Base-by-base conservation (phyloP, 1,140 invertebrate genomes). In the Hycleus phaleratus region DNA sequence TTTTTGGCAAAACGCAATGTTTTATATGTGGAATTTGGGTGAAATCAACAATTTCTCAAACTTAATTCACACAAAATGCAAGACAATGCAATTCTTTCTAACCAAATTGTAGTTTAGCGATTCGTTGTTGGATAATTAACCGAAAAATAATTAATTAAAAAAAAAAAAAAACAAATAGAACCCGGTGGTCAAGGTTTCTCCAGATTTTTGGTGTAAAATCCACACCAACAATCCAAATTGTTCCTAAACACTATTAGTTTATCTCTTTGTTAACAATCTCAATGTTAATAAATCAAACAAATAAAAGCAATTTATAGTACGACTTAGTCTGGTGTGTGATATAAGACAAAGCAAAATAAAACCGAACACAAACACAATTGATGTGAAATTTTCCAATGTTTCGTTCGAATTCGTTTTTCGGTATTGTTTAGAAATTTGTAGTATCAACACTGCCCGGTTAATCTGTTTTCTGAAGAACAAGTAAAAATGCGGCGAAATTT, bases 1-100 rank as follows among this genome's bases (percentile, higher is more conserved):
- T 68, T 71, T 71, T 71, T 71, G 67, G 68, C 66, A 71, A 71
- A 69, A 69, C 69, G 69, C 65, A 63, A 64, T 68, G 60, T 68
- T 70, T 56, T 32, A 32, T 59, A 65, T 63, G 60, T 65, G 70
- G 68, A 71, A 69, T 71, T 71, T 71, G 69, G 68, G 68, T 71
- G 68, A 71, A 69, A 66, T 68, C 62, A 70, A 32, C 32, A 32
- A 32, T 7, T 32, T 32, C 32, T 32, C 32, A 32, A 32, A 18
- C 18, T 18, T 39, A 56, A n/a, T 12, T 49, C 54, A 46, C 48
- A 47, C 49, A 53, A 46, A 61, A 68, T 66, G 64, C 65, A 65
- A 67, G 61, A 51, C 61, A 67, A 65, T 63, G 63, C 60, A 65
- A 65, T 44, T 46, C 48, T 48, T 40, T 51, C 24, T 38, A 59